Conservation (phyloP, 2,113 vertebrate species). For the Tupaia tana region DNA sequence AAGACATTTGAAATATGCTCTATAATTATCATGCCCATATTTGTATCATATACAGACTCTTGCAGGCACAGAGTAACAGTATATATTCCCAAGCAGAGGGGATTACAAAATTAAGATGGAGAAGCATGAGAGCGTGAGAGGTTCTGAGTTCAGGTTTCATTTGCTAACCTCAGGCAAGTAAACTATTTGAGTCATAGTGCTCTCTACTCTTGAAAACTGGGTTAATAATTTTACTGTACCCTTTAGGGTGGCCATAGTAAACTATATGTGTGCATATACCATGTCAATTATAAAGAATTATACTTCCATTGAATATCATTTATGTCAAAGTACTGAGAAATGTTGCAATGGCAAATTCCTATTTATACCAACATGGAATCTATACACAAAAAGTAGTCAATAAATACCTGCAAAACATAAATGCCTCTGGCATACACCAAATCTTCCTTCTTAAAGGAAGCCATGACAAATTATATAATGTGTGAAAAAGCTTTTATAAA, state of each 20-base stretch:
- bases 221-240: background rate
- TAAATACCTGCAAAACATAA: background rate
- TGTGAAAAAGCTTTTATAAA: background rate
- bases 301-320: background rate
- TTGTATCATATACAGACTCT: background rate
- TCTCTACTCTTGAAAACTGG: background rate
- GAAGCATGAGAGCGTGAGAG: background rate
- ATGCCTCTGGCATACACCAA: background rate
- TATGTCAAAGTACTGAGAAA: background rate
- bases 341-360: background rate
- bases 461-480: background rate
- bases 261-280: background rate
- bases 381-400: background rate
- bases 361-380: background rate
- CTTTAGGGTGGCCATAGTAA: background rate
- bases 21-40: background rate
- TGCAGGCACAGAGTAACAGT: background rate
- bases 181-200: background rate
- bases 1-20: background rate
- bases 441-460: background rate
- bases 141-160: background rate
- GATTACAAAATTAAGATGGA: background rate
- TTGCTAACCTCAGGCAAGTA: background rate
- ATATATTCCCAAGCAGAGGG: background rate
- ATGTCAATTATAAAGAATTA: background rate